Evolutionary conservation across 2,113 vertebrate species (phyloP), one percentile per base, ranked within the genome.

Genomic region (Crotalus viridis): DNA sequence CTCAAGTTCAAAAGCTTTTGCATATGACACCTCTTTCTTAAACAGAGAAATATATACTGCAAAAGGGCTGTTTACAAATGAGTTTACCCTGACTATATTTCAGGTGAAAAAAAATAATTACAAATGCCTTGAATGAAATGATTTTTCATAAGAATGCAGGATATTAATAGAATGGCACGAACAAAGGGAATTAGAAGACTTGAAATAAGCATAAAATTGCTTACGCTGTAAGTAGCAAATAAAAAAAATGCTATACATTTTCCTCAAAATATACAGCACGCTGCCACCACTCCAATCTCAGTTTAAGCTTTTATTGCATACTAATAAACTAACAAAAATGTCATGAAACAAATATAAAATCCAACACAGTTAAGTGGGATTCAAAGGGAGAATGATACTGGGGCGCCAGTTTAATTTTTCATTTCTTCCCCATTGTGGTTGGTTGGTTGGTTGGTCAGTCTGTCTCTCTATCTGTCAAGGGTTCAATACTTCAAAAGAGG

Each of bases 121-220:
- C 90, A 91, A 55, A 51, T 24, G 39, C 51, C 64, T 91, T 85
- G 48, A 85, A 55, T 51, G 51, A 74, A 85, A 85, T 43, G 33
- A 52, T 81, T 81, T 90, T 43, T 55, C 90, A 54, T 43, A 54
- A 91, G 90, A 90, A 81, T 90, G 52, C 52, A 54, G 64, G 51
- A 81, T 90, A 33, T 81, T 55, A 55, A 81, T 81, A 43, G 69
- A 43, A 81, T 33, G 33, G 51, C 52, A 85, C 39, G 89, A 90
- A 91, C 51, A 91, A 91, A 85, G 19, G 51, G n/a, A 39, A 85
- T 55, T 52, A 43, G 54, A 91, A 85, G 90, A 91, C 39, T 85
- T 81, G 15, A 91, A 91, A 85, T 85, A 17, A 85, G 33, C 51
- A 55, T 39, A 85, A 81, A 81, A 48, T 46, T 55, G 69, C 69